Conservation (phyloP, 2,797 vertebrate genomes). For the Hippoglossus hippoglossus region DNA sequence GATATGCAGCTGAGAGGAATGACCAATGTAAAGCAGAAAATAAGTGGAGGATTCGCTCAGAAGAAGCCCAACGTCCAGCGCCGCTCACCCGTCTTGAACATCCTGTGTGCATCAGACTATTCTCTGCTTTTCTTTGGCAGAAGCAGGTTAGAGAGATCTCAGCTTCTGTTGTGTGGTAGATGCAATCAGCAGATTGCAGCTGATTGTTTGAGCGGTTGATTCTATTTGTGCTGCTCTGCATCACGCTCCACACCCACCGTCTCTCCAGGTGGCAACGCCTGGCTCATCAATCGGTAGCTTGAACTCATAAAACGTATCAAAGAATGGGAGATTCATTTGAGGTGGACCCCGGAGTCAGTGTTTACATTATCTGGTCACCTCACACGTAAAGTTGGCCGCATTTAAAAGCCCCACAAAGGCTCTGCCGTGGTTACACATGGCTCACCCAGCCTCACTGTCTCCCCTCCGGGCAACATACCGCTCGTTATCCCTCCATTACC, state of each 20-base stretch:
- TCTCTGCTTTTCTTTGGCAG: neutral
- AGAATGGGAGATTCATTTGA: slow-evolving; percentile 33
- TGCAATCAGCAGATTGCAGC: no score
- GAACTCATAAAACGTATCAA: no score
- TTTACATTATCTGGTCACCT: slow-evolving; percentile 62
- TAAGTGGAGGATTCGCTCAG: slow-evolving; percentile 7
- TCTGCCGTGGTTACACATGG: slow-evolving; percentile 38
- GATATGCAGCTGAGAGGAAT: slow-evolving; percentile 23
- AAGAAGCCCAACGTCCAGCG: neutral
- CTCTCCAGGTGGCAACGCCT: no score
- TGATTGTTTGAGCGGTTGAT: no score
- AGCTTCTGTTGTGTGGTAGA: neutral
- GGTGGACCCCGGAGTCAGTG: slow-evolving; percentile 36
- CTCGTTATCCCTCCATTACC: slow-evolving; percentile 50
- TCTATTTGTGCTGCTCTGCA: no score
- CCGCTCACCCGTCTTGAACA: neutral
- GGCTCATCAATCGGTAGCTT: no score
- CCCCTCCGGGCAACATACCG: slow-evolving; percentile 22
- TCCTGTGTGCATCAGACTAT: neutral
- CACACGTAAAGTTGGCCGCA: slow-evolving; percentile 12
- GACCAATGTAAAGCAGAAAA: slow-evolving; percentile 2
- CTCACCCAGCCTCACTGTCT: neutral
- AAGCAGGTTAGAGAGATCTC: neutral
- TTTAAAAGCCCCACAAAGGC: slow-evolving; percentile 31
- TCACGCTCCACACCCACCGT: no score